Base-by-base conservation (phyloP, 2,888 invertebrate species). In the Drosophila robusta region DNA sequence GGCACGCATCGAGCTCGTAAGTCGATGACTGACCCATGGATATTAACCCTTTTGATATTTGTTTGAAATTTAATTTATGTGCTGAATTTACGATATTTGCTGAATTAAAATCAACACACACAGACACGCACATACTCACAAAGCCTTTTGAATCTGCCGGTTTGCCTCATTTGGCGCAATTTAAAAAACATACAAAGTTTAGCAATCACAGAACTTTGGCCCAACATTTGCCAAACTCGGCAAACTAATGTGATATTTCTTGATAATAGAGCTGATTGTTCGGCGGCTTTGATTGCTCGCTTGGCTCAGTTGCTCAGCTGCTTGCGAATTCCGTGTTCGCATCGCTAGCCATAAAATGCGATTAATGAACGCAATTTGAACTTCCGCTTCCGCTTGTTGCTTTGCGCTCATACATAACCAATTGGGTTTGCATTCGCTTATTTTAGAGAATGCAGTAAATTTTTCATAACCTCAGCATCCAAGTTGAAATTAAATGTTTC, bases 1-100 rank as follows among this genome's bases (percentile, higher is more conserved):
- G 55, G 55, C 84, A 78, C 80, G 78, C 70, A 71, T 65, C 51
- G 56, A 50, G 46, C 58, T 57, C 81, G 50, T 75, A 69, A 65
- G 54, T 51, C 56, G 47, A 45, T 38, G 42, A 51, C 47, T 58
- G 67, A 70, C 75, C 75, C 63, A 61, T 42, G 51, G 72, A 80
- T 76, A 75, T 80, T 62, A 83, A 75, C 83, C 85, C 83, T 82
- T 85, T 82, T 70, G 77, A 75, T 78, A 79, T 80, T 86, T 79
- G 72, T 67, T 82, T 68, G 75, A 71, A 75, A 80, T 80, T 80
- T 80, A 78, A 86, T 88, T 88, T 88, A 85, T 86, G 67, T 74
- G 64, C 61, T 38, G 66, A 76, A 83, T 86, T 86, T 88, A 86
- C 84, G 84, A 70, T 70, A 75, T 78, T 75, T 67, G 69, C 66